These are phyloP conservation scores for Petrolisthes manimaculis DNA, from an alignment of 2,888 invertebrate genomes.

Conservation along the genomic window DNA sequence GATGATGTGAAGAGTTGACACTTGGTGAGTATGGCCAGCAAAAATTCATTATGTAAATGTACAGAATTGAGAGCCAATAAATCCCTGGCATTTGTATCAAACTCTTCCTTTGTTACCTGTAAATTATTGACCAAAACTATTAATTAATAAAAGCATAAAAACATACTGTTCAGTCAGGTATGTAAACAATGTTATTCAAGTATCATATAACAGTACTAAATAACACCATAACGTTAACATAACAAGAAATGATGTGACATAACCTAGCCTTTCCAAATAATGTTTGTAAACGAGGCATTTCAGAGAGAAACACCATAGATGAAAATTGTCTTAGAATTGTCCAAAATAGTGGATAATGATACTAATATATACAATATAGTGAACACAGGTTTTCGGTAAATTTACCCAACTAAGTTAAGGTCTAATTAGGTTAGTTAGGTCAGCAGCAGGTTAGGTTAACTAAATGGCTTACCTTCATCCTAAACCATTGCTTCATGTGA, in stretches of 20 bases:
- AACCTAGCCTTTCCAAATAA: no score
- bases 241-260: no score
- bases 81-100: slow-evolving; percentile 83
- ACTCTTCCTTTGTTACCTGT: slow-evolving; percentile 84
- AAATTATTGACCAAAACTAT: neutral
- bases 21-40: slow-evolving; percentile 83
- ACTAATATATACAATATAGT: no score
- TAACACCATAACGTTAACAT: no score
- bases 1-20: slow-evolving; percentile 71
- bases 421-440: neutral
- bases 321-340: no score
- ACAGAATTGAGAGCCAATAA: slow-evolving; percentile 81
- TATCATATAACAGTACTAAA: neutral
- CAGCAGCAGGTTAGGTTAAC: neutral
- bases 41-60: slow-evolving; percentile 86
- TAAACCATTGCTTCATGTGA: slow-evolving; percentile 63
- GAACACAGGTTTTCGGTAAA: no score
- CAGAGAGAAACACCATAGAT: no score
- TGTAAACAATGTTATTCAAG: no score
- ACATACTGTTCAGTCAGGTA: no score
- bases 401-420: neutral
- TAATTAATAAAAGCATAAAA: neutral
- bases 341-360: no score
- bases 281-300: no score
- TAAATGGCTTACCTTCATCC: slow-evolving; percentile 46